Evolutionary conservation across 2,113 vertebrate genomes (phyloP).

Genomic region (Dinomys branickii): DNA sequence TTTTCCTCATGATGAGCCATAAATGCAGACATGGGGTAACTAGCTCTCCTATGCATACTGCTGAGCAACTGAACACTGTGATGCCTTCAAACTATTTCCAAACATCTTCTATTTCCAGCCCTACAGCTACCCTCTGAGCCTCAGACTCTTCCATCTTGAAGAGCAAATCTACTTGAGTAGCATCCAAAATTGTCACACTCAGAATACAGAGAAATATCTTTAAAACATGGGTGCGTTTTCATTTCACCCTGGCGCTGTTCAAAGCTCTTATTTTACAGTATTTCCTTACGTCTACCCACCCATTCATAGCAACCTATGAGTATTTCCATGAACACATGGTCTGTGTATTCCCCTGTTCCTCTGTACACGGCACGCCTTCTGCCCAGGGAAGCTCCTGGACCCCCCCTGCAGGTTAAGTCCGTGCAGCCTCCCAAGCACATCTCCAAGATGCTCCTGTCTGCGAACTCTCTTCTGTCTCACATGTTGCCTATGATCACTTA

Average conservation of each 20-base stretch:
- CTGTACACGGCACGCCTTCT: not conserved
- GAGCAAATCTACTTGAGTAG: not conserved
- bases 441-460: not conserved
- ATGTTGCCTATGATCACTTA: not conserved
- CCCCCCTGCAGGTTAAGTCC: not conserved
- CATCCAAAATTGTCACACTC: not conserved
- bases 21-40: not conserved
- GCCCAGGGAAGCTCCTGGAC: not conserved
- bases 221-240: not conserved
- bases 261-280: not conserved
- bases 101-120: not conserved
- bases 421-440: accelerated
- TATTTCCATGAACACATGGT: not conserved
- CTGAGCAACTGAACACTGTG: not conserved
- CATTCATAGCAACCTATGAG: not conserved
- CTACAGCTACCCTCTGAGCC: not conserved
- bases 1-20: not conserved
- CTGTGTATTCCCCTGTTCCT: not conserved
- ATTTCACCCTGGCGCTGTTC: not conserved
- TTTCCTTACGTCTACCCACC: not conserved
- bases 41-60: not conserved
- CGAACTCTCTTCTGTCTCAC: not conserved
- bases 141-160: not conserved
- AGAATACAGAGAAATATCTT: not conserved
- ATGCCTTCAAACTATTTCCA: not conserved